Evolutionary conservation across 2,888 invertebrate species (phyloP), one percentile per base, ranked within the genome.

Genomic region (Oscheius myriophilus): DNA sequence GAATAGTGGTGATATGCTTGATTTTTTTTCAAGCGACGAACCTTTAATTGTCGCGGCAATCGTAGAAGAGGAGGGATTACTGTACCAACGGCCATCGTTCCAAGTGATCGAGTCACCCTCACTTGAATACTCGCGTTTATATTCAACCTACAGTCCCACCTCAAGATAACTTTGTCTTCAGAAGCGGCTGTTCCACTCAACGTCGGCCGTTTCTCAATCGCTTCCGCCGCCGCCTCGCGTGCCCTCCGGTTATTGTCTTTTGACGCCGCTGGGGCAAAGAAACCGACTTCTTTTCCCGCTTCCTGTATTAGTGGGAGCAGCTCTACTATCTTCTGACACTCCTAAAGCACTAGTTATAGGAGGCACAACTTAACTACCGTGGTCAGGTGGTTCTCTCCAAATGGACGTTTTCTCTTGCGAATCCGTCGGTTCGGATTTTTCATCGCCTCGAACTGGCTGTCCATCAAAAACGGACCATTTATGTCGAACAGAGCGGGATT

Each of bases 361-460:
- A 54, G 0, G 25, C 52, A 11, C n/a, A 14, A 25, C 52, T 3
- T 33, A 9, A 3, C 33, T 33, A 33, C 33, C 33, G 33, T 33
- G 9, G 33, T 33, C 9, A 33, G 33, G 33, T 33, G 33, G 33
- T 33, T 33, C 33, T 57, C 65, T 12, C 55, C 49, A 25, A 49
- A n/a, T 41, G 61, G 61, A 3, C 61, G 46, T 46, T 69, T 70
- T 51, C 72, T 23, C 52, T 65, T 72, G 62, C 61, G 23, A 21
- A 71, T 55, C 21, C 71, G 65, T 62, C 67, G 42, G 26, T 62
- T 52, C 9, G 65, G 66, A 43, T 52, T 69, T 46, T 72, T 54
- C 23, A 67, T 58, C 4, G 80, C 76, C 49, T 68, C 69, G n/a
- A 75, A 72, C 41, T 79, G 73, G 39, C 75, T 74, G 63, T 80